Evolutionary conservation across 37 sponge, comb jelly and placozoan species (phyloP).

Genomic region (Mnemiopsis leidyi): DNA sequence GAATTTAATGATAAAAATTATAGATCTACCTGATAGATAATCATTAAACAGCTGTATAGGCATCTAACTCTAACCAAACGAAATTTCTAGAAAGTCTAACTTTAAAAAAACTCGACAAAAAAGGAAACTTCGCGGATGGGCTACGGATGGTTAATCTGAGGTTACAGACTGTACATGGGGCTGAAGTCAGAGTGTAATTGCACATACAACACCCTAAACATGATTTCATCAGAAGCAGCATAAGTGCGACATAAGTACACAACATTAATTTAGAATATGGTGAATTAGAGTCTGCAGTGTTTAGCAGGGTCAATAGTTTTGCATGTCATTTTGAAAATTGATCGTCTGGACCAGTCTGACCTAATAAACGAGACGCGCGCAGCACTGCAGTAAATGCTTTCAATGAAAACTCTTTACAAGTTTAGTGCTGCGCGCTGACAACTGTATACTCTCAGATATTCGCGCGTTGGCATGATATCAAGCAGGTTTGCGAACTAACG

Average conservation of each 20-base stretch:
- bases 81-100: too few relatives aligned
- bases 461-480: conserved; percentile 54
- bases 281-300: not conserved
- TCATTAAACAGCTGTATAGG: too few relatives aligned
- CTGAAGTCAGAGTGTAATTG: too few relatives aligned
- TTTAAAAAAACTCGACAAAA: too few relatives aligned
- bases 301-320: not conserved
- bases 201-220: too few relatives aligned
- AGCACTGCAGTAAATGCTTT: conserved; percentile 59
- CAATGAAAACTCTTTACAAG: conserved; percentile 8
- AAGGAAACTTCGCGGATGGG: too few relatives aligned
- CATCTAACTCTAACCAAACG: too few relatives aligned
- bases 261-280: not conserved
- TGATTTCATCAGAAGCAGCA: not conserved
- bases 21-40: too few relatives aligned
- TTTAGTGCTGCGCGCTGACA: not conserved
- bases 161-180: too few relatives aligned
- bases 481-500: not conserved
- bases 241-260: not conserved
- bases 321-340: not conserved
- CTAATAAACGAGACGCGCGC: conserved; percentile 40
- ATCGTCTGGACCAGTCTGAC: not conserved
- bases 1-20: too few relatives aligned
- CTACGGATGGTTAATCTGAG: too few relatives aligned
- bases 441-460: not conserved